Base-by-base conservation (phyloP, 2,113 vertebrate species). In the Macroglossus sobrinus region DNA sequence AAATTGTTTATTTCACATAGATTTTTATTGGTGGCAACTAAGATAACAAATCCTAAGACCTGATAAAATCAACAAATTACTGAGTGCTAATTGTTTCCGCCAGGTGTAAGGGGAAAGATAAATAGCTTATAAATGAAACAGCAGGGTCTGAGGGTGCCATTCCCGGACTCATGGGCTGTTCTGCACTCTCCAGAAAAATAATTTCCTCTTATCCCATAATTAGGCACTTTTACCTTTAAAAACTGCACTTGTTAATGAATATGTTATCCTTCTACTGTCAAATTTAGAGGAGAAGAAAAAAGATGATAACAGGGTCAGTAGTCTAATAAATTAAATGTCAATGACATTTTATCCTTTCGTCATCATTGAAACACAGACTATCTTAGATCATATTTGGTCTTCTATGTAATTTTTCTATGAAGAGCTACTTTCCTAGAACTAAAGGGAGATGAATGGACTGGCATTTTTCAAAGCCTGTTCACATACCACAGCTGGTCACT, bases 61-160 rank as follows among this genome's bases (percentile, higher is more conserved):
- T 94, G 97, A 98, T 98, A 98, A 98, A 92, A 98, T 98, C 98
- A 98, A 98, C 98, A 98, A 98, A 97, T 98, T 98, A 98, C 97
- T 95, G 97, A 98, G 75, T 97, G 96, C 97, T 98, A 98, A 98
- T 98, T 98, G 97, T 98, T 98, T 98, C 96, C 97, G 98, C 96
- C 96, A 94, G 97, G 98, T 97, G 96, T 98, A 97, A 92, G 96
- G 90, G 87, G 97, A 86, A 87, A 98, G 98, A 98, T 98, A 98
- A 98, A 98, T 97, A 97, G 95, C 97, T 98, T 97, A 97, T 97
- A 97, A 98, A 98, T 98, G 98, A 98, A 98, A 98, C 66, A 96
- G 95, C 89, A 47, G 66, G 68, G 79, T 95, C 96, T 95, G 66
- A 94, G 97, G 97, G 93, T 94, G 75, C 97, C 96, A 97, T 96